A percentile compares a stretch with the other conserved stretches of the same genome.
These are phyloP conservation scores for Trissoscelio sp. DNA, from an alignment of 2,888 invertebrate genomes.

Conservation along the genomic window DNA sequence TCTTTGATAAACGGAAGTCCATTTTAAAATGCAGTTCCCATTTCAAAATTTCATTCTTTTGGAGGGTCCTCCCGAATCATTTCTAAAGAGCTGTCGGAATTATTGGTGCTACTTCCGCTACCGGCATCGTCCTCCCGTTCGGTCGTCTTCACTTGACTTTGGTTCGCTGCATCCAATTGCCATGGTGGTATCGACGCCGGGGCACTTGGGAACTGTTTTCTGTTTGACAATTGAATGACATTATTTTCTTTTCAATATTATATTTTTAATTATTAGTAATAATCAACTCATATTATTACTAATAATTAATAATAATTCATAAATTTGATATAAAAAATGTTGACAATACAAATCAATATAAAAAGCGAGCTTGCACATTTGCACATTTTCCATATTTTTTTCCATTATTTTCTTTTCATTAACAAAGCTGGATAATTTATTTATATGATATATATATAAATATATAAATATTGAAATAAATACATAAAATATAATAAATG, in stretches of 20 bases:
- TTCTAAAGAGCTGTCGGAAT: slow-evolving; percentile 84
- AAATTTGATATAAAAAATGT: too few relatives aligned
- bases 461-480: too few relatives aligned
- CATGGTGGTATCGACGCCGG: slow-evolving; percentile 90
- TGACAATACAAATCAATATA: slow-evolving; percentile 42
- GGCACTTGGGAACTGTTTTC: slow-evolving; percentile 92
- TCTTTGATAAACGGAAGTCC: slow-evolving; percentile 49
- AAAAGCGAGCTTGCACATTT: slow-evolving; percentile 32
- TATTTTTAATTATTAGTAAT: too few relatives aligned
- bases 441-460: too few relatives aligned
- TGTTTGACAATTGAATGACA: slow-evolving; percentile 77
- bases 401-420: too few relatives aligned
- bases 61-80: slow-evolving; percentile 83
- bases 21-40: slow-evolving; percentile 7
- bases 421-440: too few relatives aligned
- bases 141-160: slow-evolving; percentile 77
- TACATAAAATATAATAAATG: not conserved
- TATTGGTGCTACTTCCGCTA: slow-evolving; percentile 83
- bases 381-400: not conserved
- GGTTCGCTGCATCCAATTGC: slow-evolving; percentile 87
- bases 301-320: too few relatives aligned
- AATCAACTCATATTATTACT: too few relatives aligned
- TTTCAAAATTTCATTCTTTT: slow-evolving; percentile 73
- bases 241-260: too few relatives aligned
- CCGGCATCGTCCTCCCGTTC: slow-evolving; percentile 82